A percentile compares a stretch with the other conserved stretches of the same genome.
Evolutionary conservation across 2,113 vertebrate species (phyloP).

Genomic region (Chinchilla lanigera): DNA sequence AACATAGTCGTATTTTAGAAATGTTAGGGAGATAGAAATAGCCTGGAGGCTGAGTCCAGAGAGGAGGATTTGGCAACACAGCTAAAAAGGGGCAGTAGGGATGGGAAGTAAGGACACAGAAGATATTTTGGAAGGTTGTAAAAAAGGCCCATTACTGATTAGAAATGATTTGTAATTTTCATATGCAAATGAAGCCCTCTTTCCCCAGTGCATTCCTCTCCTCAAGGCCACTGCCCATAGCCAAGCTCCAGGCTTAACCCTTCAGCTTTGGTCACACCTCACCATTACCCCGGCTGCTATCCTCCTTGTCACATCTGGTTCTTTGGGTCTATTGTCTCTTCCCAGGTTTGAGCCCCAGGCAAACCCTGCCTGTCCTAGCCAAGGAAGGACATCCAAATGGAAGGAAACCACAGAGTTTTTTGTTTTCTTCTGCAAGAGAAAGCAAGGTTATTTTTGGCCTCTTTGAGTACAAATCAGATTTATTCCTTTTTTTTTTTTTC

Average conservation of each 20-base stretch:
- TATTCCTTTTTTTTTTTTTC: conserved; percentile 22
- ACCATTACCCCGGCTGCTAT: neutral
- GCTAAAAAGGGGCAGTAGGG: neutral
- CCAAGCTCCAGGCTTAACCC: neutral
- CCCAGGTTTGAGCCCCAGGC: neutral
- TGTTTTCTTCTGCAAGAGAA: conserved; percentile 74
- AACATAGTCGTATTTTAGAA: conserved; percentile 36
- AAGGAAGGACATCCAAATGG: conserved; percentile 24
- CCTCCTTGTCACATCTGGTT: neutral
- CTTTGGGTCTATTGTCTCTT: neutral
- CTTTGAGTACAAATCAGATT: conserved; percentile 72
- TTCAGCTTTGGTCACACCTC: neutral
- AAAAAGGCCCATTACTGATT: neutral
- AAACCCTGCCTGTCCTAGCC: neutral
- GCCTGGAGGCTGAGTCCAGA: neutral
- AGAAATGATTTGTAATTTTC: conserved; percentile 29
- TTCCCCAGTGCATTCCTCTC: neutral
- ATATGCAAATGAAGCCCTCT: conserved; percentile 17
- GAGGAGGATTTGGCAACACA: neutral
- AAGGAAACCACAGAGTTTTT: conserved; percentile 60
- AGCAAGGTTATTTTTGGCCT: conserved; percentile 77
- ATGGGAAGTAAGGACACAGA: neutral
- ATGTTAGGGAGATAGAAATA: neutral
- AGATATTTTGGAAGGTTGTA: neutral
- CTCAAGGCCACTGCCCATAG: neutral